These are phyloP conservation scores for Gobius niger DNA, from an alignment of 2,113 vertebrate species.

Conservation along the genomic window DNA sequence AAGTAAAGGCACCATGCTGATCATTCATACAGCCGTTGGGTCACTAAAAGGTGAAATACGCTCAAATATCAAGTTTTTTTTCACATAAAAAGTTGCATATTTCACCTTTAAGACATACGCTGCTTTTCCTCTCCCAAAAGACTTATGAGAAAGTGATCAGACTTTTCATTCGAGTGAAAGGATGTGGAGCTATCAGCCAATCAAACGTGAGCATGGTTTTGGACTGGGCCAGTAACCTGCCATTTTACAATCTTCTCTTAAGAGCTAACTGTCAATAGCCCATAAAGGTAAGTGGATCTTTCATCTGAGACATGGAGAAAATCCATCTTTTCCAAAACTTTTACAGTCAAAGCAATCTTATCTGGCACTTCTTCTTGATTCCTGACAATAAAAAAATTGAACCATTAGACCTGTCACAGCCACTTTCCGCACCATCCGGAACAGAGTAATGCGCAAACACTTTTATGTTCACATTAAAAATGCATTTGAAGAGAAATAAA, in stretches of 20 bases:
- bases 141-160: neutral
- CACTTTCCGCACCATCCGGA: conserved; percentile 50
- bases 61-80: no score
- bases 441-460: conserved; percentile 70
- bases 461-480: conserved; percentile 77
- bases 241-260: conserved; percentile 35
- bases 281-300: conserved; percentile 45
- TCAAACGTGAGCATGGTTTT: conserved; percentile 31
- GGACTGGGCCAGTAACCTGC: conserved; percentile 33
- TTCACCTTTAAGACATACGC: no score
- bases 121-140: neutral
- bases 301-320: conserved; percentile 59
- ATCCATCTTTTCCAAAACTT: conserved; percentile 58
- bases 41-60: no score
- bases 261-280: conserved; percentile 41
- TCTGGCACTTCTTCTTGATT: conserved; percentile 67
- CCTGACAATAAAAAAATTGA: conserved; percentile 58
- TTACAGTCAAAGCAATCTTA: conserved; percentile 63
- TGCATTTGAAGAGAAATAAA: conserved; percentile 72
- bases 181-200: conserved; percentile 43
- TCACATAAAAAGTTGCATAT: no score
- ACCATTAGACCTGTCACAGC: conserved; percentile 68
- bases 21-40: no score
- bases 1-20: no score
- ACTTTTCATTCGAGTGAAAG: neutral